Conservation (phyloP, 2,113 vertebrate species). For the Actenoides hombroni region DNA sequence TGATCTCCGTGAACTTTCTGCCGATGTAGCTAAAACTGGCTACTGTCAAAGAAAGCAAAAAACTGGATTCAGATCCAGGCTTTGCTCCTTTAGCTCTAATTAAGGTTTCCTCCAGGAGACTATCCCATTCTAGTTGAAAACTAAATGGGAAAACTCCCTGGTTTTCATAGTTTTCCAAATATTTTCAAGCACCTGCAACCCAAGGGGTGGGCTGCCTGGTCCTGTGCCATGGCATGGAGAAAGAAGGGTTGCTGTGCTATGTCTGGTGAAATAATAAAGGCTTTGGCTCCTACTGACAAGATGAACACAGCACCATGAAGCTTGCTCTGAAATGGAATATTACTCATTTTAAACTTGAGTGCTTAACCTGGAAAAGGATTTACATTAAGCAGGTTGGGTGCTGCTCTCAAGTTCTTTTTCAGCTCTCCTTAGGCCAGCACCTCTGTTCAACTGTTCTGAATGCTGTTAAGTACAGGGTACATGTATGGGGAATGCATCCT, state of each 20-base stretch:
- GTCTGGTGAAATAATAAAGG: background rate
- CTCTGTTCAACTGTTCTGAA: background rate
- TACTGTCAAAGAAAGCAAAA: background rate
- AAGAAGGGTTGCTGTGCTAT: background rate
- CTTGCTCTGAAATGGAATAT: background rate
- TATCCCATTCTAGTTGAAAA: background rate
- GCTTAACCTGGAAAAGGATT: background rate
- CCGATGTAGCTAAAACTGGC: background rate
- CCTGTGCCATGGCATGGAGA: background rate
- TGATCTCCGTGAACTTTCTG: background rate
- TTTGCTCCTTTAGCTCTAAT: background rate
- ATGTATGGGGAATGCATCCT: background rate
- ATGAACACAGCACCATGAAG: fast-evolving
- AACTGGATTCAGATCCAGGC: background rate
- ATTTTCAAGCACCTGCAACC: background rate
- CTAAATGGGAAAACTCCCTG: background rate
- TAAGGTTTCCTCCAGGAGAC: background rate
- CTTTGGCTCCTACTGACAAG: background rate
- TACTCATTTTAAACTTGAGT: background rate
- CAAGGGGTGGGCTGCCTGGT: background rate
- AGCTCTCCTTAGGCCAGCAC: background rate
- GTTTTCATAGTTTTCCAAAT: background rate
- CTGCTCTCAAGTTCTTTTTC: background rate
- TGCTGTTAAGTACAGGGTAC: background rate
- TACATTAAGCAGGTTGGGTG: background rate